These are phyloP conservation scores for Orthosia gothica DNA, from an alignment of 2,888 invertebrate species.

Conservation along the genomic window DNA sequence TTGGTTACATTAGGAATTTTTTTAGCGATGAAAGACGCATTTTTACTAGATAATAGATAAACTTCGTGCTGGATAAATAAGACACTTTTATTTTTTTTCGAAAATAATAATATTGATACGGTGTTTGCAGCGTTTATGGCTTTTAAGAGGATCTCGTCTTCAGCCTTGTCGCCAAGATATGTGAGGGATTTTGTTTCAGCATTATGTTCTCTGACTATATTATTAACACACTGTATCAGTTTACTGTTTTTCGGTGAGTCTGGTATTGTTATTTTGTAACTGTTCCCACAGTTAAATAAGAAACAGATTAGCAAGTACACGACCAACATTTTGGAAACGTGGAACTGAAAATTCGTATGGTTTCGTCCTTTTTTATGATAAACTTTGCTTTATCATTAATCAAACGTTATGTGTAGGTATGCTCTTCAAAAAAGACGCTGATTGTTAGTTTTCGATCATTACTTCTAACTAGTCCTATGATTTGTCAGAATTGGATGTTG, in stretches of 20 bases:
- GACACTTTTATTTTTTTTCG: conserved; percentile 1
- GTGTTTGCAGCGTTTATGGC: conserved; percentile 33
- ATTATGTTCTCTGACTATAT: conserved; percentile 54
- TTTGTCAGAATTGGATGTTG: conserved; percentile 7
- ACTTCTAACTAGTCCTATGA: conserved; percentile 24
- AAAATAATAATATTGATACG: conserved; percentile 31
- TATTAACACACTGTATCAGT: conserved; percentile 52
- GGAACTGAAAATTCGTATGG: not conserved
- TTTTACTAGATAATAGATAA: conserved; percentile 70
- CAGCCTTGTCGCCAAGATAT: conserved; percentile 38
- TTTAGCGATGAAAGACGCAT: conserved; percentile 58
- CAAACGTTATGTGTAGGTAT: conserved; percentile 6
- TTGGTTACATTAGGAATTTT: conserved; percentile 60
- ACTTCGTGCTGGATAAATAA: conserved; percentile 51
- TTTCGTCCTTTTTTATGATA: not conserved
- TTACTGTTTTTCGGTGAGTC: conserved; percentile 14
- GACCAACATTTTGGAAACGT: conserved; percentile 41
- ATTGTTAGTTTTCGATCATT: conserved; percentile 27
- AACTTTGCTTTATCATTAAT: conserved; percentile 25
- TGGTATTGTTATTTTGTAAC: conserved; percentile 35
- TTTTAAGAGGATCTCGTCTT: conserved; percentile 46
- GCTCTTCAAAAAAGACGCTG: conserved; percentile 38
- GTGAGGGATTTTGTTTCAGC: conserved; percentile 42
- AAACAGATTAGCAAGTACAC: conserved; percentile 24
- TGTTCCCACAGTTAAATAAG: conserved; percentile 8